Percentiles rank a stretch among this genome's conserved stretches.
phyloP scores from a whole-genome alignment of 2,888 invertebrate genomes.

The Mesochorus sp. region DNA sequence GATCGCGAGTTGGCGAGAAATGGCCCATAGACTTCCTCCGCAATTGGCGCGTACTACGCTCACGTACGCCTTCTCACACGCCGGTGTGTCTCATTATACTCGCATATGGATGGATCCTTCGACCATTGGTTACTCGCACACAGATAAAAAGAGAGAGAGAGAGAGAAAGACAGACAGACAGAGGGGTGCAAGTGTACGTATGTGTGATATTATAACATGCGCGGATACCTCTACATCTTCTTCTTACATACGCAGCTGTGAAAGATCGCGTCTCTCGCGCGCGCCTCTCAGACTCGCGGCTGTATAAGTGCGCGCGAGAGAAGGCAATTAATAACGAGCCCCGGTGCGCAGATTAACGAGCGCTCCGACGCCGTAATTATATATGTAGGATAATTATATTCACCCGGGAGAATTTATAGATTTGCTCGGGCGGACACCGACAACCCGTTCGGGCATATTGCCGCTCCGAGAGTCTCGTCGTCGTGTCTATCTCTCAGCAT shows the following conservation, averaged over 20 bases:
- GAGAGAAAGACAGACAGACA: too few species aligned
- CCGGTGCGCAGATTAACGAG: constrained; percentile 66
- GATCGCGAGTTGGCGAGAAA: neutral
- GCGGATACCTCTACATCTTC: constrained; percentile 6
- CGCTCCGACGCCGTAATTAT: constrained; percentile 68
- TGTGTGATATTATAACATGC: constrained; percentile 9
- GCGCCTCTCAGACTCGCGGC: neutral
- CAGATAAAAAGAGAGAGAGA: too few species aligned
- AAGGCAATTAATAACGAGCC: constrained; percentile 68
- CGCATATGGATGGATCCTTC: constrained; percentile 13
- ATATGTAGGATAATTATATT: constrained; percentile 63
- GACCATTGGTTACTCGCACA: neutral
- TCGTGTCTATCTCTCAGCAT: constrained; percentile 23
- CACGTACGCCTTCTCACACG: constrained; percentile 23
- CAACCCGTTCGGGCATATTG: constrained; percentile 60
- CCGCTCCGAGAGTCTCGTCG: constrained; percentile 34
- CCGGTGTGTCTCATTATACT: constrained; percentile 37
- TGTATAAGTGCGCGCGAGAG: constrained; percentile 7
- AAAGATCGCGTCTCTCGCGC: constrained; percentile 23
- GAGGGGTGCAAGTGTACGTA: too few species aligned
- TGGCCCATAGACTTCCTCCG: neutral
- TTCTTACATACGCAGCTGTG: constrained; percentile 16
- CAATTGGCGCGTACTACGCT: neutral
- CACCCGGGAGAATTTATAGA: constrained; percentile 67
- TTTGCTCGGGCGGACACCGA: constrained; percentile 64